Conservation (phyloP, 2,113 vertebrate genomes). For the Cheilinus undulatus region DNA sequence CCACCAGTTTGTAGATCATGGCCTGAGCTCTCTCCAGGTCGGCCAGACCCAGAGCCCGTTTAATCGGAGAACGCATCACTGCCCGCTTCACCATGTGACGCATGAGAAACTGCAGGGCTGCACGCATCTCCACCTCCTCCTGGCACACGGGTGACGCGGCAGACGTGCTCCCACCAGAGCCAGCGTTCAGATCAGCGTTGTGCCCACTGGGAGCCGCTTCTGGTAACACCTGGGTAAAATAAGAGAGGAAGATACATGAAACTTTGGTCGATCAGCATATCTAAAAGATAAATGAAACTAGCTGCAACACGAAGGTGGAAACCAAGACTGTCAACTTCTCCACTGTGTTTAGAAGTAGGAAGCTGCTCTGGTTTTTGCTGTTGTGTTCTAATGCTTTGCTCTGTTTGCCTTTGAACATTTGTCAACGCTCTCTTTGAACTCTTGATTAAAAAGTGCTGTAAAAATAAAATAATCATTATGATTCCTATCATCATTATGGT, state of each 20-base stretch:
- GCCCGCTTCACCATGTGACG: conserved; percentile 98
- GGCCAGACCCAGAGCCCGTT: conserved; percentile 91
- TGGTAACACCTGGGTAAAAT: conserved; percentile 82
- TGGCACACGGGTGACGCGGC: conserved; percentile 85
- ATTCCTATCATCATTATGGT: no score
- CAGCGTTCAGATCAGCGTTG: conserved; percentile 88
- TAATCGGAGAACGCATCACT: conserved; percentile 96
- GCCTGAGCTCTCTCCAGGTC: conserved; percentile 96
- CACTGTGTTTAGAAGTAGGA: no score
- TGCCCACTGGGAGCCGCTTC: conserved; percentile 87
- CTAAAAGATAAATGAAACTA: no score
- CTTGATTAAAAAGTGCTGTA: no score
- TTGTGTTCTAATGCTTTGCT: no score
- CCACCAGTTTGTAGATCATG: conserved; percentile 96
- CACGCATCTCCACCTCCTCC: conserved; percentile 93
- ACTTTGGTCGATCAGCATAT: neutral
- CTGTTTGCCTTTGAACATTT: no score
- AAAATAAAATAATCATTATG: no score
- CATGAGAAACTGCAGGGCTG: conserved; percentile 96
- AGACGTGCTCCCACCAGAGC: conserved; percentile 63
- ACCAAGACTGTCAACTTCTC: no score
- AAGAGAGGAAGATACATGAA: neutral
- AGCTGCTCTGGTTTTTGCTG: no score
- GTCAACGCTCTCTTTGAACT: no score
- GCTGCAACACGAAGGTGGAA: no score